A percentile compares a stretch with the other conserved stretches of the same genome.
phyloP scores from a whole-genome alignment of 2,797 vertebrate genomes.

The Cyclura pinguis region DNA sequence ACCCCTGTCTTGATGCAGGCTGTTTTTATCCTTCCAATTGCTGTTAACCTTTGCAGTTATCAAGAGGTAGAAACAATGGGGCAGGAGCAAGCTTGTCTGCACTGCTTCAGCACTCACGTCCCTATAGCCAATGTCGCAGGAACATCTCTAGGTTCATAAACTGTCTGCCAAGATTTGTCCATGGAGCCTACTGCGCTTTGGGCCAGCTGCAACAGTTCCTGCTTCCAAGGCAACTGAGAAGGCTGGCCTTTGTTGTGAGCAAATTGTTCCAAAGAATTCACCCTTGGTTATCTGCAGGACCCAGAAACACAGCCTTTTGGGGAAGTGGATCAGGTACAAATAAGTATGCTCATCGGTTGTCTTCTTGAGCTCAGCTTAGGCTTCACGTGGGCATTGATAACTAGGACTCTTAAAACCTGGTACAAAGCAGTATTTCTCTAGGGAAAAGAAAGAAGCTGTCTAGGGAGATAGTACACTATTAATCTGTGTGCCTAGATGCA shows the following conservation, averaged over 20 bases:
- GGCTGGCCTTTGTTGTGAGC: too few relatives aligned
- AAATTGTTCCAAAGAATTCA: not conserved
- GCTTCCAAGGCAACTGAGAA: not conserved
- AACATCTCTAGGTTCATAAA: not conserved
- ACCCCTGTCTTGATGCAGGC: too few relatives aligned
- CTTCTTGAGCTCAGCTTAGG: not conserved
- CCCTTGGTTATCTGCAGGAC: not conserved
- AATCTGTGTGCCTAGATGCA: too few relatives aligned
- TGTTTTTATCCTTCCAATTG: too few relatives aligned
- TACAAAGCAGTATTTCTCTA: too few relatives aligned
- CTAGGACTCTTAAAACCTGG: not conserved
- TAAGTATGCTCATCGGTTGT: not conserved
- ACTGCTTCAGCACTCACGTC: not conserved
- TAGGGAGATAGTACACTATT: too few relatives aligned
- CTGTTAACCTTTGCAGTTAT: not conserved
- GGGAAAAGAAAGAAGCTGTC: not conserved
- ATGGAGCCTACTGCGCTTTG: not conserved
- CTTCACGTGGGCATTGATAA: too few relatives aligned
- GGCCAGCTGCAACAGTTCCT: not conserved
- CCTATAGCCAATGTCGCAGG: too few relatives aligned
- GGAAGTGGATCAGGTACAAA: too few relatives aligned
- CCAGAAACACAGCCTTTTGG: not conserved
- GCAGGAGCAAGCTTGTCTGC: not conserved
- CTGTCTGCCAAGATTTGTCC: too few relatives aligned
- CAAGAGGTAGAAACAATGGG: not conserved